Evolutionary conservation across 2,888 invertebrate species (phyloP).

Genomic region (Ypsolopha sequella): DNA sequence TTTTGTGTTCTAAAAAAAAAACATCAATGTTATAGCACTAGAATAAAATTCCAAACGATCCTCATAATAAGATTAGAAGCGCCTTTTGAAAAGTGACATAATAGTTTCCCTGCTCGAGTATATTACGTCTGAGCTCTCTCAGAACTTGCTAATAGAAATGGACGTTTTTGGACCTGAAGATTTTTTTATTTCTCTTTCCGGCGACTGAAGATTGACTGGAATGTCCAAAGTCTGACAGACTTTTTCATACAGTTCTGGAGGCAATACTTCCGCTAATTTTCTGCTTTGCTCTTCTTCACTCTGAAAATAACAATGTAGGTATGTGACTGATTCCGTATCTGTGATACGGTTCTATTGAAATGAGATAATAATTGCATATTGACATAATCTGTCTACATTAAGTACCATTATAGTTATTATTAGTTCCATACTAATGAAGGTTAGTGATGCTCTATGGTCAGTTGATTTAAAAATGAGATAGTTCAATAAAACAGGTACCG

Average conservation of each 20-base stretch:
- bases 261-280: conserved; percentile 37
- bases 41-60: background rate
- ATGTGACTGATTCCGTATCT: too few species aligned
- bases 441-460: too few species aligned
- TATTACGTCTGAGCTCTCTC: background rate
- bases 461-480: too few species aligned
- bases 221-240: conserved; percentile 44
- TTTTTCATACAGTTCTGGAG: conserved; percentile 41
- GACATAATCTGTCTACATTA: too few species aligned
- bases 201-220: conserved; percentile 15
- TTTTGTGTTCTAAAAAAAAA: conserved; percentile 17
- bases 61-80: background rate
- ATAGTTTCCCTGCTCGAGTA: background rate
- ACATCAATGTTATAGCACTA: background rate
- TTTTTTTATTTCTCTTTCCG: conserved; percentile 11
- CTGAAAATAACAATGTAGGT: conserved; percentile 16
- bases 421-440: too few species aligned
- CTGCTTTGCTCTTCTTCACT: conserved; percentile 30
- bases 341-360: too few species aligned
- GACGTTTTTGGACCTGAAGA: conserved; percentile 20
- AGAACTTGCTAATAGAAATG: background rate
- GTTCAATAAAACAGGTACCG: too few species aligned
- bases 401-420: too few species aligned
- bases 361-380: too few species aligned
- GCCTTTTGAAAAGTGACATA: background rate